A percentile compares a stretch with the other conserved stretches of the same genome.
Conservation (phyloP, 2,797 vertebrate genomes). For the Chiloscyllium punctatum region DNA sequence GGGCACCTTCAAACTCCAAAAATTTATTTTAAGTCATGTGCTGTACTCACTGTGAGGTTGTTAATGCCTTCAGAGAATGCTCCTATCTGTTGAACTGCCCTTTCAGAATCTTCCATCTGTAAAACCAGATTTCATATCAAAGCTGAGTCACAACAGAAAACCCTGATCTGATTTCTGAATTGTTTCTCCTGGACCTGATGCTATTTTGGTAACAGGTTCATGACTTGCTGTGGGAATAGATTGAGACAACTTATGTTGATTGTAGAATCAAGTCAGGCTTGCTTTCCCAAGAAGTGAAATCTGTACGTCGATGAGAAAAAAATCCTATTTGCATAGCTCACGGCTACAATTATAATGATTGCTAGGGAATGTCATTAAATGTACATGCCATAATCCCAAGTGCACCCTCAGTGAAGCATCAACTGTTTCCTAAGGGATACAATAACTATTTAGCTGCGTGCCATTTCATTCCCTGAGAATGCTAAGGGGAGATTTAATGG, state of each 20-base stretch:
- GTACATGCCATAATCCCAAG: neutral
- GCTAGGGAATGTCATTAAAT: neutral
- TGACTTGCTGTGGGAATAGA: neutral
- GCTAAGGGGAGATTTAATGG: neutral
- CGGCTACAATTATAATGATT: neutral
- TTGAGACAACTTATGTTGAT: neutral
- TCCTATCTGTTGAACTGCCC: constrained; percentile 77
- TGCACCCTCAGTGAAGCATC: neutral
- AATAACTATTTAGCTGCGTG: too few species aligned
- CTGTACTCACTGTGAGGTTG: constrained; percentile 77
- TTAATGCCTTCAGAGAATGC: constrained; percentile 84
- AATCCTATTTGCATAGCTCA: neutral
- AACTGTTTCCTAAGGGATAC: neutral
- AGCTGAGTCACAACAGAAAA: constrained; percentile 40
- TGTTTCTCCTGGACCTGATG: neutral
- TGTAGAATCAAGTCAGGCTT: neutral
- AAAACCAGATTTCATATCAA: constrained; percentile 58
- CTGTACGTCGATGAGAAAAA: neutral
- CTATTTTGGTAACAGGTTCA: neutral
- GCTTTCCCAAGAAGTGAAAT: neutral
- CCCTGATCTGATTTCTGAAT: neutral
- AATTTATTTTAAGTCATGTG: too few species aligned
- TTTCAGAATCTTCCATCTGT: constrained; percentile 79
- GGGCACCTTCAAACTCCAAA: neutral
- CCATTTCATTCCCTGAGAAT: neutral